phyloP scores from a whole-genome alignment of 53 echinoderm and acorn worm genomes.

The Stichopus horrens region DNA sequence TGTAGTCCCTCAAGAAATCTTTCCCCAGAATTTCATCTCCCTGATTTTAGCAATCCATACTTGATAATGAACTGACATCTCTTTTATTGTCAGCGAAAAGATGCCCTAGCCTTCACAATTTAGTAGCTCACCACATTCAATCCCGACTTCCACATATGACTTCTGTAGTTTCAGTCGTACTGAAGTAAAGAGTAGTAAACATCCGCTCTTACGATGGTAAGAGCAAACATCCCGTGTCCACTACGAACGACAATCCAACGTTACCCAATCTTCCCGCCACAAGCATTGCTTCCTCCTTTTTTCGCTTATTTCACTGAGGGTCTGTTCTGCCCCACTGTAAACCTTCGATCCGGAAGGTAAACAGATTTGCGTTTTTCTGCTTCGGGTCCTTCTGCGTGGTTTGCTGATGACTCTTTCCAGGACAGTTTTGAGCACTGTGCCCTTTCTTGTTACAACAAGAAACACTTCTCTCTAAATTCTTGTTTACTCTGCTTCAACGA shows the following conservation, averaged over 20 bases:
- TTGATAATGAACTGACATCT: not conserved
- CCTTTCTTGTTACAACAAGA: no score
- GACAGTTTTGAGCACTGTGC: no score
- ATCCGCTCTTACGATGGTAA: not conserved
- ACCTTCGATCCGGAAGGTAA: not conserved
- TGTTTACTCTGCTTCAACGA: no score
- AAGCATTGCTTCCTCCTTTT: not conserved
- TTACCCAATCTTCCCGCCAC: not conserved
- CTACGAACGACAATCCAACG: not conserved
- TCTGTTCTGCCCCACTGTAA: not conserved
- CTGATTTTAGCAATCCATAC: constrained; percentile 43
- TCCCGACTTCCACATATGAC: not conserved
- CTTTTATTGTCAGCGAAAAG: not conserved
- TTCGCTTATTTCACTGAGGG: not conserved
- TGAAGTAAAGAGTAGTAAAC: not conserved
- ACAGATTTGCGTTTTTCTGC: constrained; percentile 2
- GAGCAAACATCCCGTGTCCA: not conserved
- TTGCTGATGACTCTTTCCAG: not conserved
- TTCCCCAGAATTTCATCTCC: constrained; percentile 40
- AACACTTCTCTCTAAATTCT: no score
- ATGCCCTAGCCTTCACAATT: not conserved
- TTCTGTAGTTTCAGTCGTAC: not conserved
- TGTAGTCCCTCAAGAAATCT: constrained; percentile 26
- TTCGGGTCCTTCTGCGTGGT: not conserved
- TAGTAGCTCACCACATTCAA: not conserved